Conservation (phyloP, 2,888 invertebrate genomes). For the Mycalesis mineus region DNA sequence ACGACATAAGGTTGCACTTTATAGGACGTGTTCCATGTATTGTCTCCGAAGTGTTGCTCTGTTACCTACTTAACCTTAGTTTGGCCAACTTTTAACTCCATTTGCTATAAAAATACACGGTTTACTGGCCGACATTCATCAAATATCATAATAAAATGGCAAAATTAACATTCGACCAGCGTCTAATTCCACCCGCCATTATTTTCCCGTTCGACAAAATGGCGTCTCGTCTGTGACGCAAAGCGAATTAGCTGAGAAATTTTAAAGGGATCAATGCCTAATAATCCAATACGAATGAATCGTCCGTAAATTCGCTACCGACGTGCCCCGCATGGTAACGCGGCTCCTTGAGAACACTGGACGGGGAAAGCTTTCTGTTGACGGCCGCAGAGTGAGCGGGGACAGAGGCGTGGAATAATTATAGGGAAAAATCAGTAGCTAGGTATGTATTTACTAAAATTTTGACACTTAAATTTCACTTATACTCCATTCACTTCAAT, state of each 20-base stretch:
- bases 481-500: no score
- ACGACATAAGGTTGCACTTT: no score
- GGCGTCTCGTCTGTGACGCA: conserved; percentile 52
- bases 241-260: conserved; percentile 39
- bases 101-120: no score
- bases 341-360: conserved; percentile 37
- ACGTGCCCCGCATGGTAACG: conserved; percentile 58
- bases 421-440: not conserved
- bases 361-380: conserved; percentile 41
- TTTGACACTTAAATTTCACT: no score
- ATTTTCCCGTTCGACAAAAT: conserved; percentile 57
- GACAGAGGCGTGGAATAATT: conserved; percentile 8
- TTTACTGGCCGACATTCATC: not conserved
- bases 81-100: no score
- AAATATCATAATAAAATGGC: conserved; percentile 14
- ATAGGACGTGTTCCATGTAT: no score
- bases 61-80: no score
- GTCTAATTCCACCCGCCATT: conserved; percentile 57
- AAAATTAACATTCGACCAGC: conserved; percentile 44
- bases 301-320: conserved; percentile 67
- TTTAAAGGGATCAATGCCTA: conserved; percentile 74
- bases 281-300: conserved; percentile 76
- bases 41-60: no score
- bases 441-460: no score
- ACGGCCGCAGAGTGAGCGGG: conserved; percentile 22